phyloP scores from a whole-genome alignment of 2,888 invertebrate genomes.

The Abscondita cerata region DNA sequence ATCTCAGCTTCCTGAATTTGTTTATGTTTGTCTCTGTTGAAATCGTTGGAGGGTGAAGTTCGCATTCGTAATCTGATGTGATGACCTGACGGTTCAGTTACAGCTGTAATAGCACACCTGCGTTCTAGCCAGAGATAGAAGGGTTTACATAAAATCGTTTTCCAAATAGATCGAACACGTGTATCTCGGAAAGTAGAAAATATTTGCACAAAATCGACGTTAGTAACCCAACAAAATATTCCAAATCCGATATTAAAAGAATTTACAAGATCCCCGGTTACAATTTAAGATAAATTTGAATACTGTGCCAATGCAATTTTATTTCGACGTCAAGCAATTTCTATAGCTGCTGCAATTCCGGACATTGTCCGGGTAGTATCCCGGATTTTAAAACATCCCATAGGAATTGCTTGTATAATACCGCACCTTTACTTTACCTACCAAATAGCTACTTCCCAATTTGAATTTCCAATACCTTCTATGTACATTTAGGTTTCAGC shows the following conservation, averaged over 20 bases:
- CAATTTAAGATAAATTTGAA: constrained; percentile 6
- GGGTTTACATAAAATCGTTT: constrained; percentile 30
- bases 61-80: constrained; percentile 36
- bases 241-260: constrained; percentile 7
- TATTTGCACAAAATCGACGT: constrained; percentile 11
- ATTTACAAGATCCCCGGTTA: constrained; percentile 1
- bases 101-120: constrained; percentile 39
- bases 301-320: constrained; percentile 9
- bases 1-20: constrained; percentile 19
- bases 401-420: constrained; percentile 41
- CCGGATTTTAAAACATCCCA: constrained; percentile 34
- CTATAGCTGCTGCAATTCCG: constrained; percentile 8
- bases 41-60: constrained; percentile 27
- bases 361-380: constrained; percentile 20
- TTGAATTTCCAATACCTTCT: constrained; percentile 41
- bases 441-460: constrained; percentile 40
- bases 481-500: constrained; percentile 29
- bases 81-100: constrained; percentile 39
- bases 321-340: constrained; percentile 8
- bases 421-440: constrained; percentile 39
- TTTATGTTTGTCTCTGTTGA: constrained; percentile 21
- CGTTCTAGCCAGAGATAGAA: constrained; percentile 22
- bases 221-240: constrained; percentile 10
- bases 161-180: constrained; percentile 23
- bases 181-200: constrained; percentile 19